These are phyloP conservation scores for Athalia rosae DNA, from an alignment of 2,888 invertebrate species.

Conservation along the genomic window DNA sequence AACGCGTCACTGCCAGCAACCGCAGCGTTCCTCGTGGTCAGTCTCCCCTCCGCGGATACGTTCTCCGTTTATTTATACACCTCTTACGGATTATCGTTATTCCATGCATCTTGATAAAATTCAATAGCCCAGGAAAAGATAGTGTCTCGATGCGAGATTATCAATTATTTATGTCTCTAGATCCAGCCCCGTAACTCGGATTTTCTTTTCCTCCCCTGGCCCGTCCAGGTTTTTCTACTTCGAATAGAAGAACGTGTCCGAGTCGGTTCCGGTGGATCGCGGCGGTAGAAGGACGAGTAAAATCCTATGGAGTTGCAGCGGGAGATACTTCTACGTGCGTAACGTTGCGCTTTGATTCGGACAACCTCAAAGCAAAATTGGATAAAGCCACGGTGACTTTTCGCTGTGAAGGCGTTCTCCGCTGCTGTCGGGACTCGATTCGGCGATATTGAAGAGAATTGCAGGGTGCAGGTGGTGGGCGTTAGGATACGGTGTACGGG, in stretches of 20 bases:
- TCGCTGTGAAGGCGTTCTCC: neutral
- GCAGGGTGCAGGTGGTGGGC: slow-evolving; percentile 12
- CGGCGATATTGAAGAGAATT: slow-evolving; percentile 4
- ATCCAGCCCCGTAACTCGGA: no score
- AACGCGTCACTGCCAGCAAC: slow-evolving; percentile 66
- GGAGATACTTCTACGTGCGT: neutral
- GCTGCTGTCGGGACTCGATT: slow-evolving; percentile 12
- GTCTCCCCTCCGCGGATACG: slow-evolving; percentile 8
- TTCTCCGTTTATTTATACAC: neutral
- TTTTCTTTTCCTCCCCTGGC: no score
- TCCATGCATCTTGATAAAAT: neutral
- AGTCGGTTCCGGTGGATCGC: neutral
- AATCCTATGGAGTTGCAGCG: neutral
- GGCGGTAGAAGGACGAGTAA: neutral
- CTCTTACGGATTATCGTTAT: neutral
- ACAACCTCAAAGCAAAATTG: slow-evolving; percentile 9
- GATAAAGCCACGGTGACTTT: neutral
- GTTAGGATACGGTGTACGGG: neutral
- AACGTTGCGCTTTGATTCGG: slow-evolving; percentile 5
- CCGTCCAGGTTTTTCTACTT: no score
- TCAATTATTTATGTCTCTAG: no score
- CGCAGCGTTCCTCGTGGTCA: slow-evolving; percentile 67
- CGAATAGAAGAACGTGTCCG: no score
- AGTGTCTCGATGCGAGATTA: no score
- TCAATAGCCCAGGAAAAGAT: no score